phyloP scores from a whole-genome alignment of 2,888 invertebrate genomes.

The Drosophila kuntzei region DNA sequence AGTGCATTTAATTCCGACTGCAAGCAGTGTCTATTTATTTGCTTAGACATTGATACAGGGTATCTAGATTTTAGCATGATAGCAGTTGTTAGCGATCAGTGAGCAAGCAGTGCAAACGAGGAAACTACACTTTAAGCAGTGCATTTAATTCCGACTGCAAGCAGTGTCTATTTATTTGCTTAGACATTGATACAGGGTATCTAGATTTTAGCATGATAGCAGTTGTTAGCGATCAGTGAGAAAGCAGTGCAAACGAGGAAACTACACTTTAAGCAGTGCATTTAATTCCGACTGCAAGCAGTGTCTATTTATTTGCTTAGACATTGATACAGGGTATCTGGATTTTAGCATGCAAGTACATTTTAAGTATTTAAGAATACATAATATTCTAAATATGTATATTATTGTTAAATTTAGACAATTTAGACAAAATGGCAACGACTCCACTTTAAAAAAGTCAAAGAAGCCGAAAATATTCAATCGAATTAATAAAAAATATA shows the following conservation, averaged over 20 bases:
- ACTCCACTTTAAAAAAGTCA: no score
- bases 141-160: neutral
- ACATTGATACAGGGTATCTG: slow-evolving; percentile 1
- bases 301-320: neutral
- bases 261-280: neutral
- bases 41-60: neutral
- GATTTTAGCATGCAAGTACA: no score
- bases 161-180: neutral
- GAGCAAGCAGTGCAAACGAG: no score
- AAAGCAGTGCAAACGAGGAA: no score
- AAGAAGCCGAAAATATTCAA: no score
- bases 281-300: neutral
- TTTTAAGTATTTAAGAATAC: no score
- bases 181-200: neutral
- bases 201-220: neutral
- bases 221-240: neutral
- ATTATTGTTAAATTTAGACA: no score
- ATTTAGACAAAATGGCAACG: no score
- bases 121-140: neutral
- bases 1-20: neutral
- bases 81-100: neutral
- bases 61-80: neutral
- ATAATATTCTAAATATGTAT: no score
- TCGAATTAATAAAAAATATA: no score
- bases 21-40: neutral